Base-by-base conservation (phyloP, 2,888 invertebrate species). In the Leucophenga montana region DNA sequence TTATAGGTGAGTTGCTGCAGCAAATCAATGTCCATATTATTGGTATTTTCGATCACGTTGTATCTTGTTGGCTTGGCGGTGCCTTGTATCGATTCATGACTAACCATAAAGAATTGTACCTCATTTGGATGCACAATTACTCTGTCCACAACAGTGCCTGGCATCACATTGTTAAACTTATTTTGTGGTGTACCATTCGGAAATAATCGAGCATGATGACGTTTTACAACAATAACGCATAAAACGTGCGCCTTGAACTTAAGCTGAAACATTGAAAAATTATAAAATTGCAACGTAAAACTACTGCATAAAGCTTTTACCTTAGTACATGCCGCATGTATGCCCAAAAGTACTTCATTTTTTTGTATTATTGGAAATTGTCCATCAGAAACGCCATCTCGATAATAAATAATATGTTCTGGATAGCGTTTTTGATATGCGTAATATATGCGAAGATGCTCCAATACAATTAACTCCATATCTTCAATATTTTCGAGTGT, bases 181-280 rank as follows among this genome's bases (percentile, higher is more conserved):
- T 90, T 91, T 76, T 85, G 89, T 75, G 90, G 67, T 33, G 73
- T 67, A 6, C 67, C 70, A 0, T 33, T 44, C 16, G 90, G 88
- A 75, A 90, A 87, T 78, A 90, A 89, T 85, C 98, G 92, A 0
- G 97, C 97, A 85, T 99, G 98, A 90, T 99, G 99, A 0, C 99
- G 91, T 88, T 99, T 99, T 87, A 99, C 98, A 0, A 99, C 98
- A 9, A 98, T 95, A 54, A 98, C 89, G 88, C 97, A 98, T 39
- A 97, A 94, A 27, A 99, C 92, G 65, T 92, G 91, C 0, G 98
- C 96, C 0, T 86, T 88, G 5, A 90, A 90, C 4, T 88, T 62
- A 1, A 88, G 20, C 84, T 85, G 27, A 39, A 64, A n/a, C n/a
- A n/a, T n/a, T n/a, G n/a, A n/a, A n/a, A n/a, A n/a, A n/a, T n/a